phyloP scores from a whole-genome alignment of 1,140 invertebrate species.

The Olivierus martensii region DNA sequence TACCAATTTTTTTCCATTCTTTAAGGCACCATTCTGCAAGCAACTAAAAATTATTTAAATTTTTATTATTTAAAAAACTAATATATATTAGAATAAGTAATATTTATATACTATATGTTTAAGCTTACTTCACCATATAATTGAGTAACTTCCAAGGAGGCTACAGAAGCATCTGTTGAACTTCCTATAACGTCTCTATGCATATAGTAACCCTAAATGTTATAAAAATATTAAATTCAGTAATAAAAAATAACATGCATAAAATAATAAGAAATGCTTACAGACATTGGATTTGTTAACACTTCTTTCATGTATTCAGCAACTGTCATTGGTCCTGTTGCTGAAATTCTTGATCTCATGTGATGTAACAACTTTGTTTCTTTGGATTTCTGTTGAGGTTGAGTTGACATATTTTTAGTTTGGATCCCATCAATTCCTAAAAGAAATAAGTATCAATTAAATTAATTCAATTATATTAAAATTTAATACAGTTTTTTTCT shows the following conservation, averaged over 20 bases:
- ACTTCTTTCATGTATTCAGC: constrained; percentile 92
- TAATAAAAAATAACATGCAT: neutral
- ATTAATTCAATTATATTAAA: too few relatives aligned
- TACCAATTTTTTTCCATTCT: constrained; percentile 47
- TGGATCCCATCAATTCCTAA: too few relatives aligned
- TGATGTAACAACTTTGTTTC: constrained; percentile 16
- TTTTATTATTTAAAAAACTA: constrained; percentile 7
- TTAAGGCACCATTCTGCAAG: constrained; percentile 74
- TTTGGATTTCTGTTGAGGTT: constrained; percentile 10
- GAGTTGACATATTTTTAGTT: too few relatives aligned
- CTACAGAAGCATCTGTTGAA: constrained; percentile 73
- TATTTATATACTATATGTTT: too few relatives aligned
- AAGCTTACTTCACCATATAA: constrained; percentile 78
- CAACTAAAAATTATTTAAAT: constrained; percentile 39
- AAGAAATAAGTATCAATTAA: too few relatives aligned
- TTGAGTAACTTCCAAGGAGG: constrained; percentile 90
- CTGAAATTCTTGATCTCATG: constrained; percentile 9
- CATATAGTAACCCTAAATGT: constrained; percentile 65
- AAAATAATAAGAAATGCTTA: constrained; percentile 21
- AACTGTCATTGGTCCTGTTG: constrained; percentile 68
- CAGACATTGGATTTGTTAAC: constrained; percentile 58
- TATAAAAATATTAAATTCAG: neutral
- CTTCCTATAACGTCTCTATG: constrained; percentile 72
- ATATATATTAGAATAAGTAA: too few relatives aligned
- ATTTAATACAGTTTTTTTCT: too few relatives aligned